A percentile compares a stretch with the other conserved stretches of the same genome.
Evolutionary conservation across 2,888 invertebrate species (phyloP).

Genomic region (Helobdella robusta): DNA sequence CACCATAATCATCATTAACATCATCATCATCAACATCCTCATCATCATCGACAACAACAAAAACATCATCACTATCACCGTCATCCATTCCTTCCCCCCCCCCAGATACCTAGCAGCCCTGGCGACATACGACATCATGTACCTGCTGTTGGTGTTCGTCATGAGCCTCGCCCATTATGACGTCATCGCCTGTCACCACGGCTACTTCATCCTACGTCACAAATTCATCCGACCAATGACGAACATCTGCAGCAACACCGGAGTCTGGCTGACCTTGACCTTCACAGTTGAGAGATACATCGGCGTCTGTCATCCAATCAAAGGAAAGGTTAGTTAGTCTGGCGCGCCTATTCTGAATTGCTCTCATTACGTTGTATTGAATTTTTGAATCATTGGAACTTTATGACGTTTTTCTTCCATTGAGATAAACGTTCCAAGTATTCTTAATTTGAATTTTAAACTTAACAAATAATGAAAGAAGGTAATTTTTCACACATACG

Average conservation of each 20-base stretch:
- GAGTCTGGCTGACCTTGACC: constrained; percentile 66
- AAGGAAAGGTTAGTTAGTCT: constrained; percentile 60
- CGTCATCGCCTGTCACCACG: constrained; percentile 1
- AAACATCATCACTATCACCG: constrained; percentile 42
- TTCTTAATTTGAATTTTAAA: too few species aligned
- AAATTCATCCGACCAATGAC: constrained; percentile 55
- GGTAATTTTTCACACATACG: too few species aligned
- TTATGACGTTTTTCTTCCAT: too few species aligned
- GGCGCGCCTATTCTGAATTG: too few species aligned
- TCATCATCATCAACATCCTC: too few species aligned
- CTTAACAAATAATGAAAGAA: too few species aligned
- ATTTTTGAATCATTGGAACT: too few species aligned
- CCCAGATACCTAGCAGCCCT: constrained; percentile 61
- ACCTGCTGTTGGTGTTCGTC: constrained; percentile 56
- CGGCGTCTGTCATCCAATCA: constrained; percentile 65
- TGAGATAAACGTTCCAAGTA: too few species aligned
- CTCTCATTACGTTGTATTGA: too few species aligned
- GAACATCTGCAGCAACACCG: constrained; percentile 61
- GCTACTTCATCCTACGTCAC: constrained; percentile 46
- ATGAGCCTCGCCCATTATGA: constrained; percentile 29
- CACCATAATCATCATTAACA: too few species aligned
- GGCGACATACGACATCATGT: constrained; percentile 63
- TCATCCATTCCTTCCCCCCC: constrained; percentile 44
- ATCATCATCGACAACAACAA: constrained; percentile 45
- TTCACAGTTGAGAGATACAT: constrained; percentile 69